A percentile compares a stretch with the other conserved stretches of the same genome.
phyloP scores from a whole-genome alignment of 1,140 invertebrate genomes.

The Mylabris phalerata region DNA sequence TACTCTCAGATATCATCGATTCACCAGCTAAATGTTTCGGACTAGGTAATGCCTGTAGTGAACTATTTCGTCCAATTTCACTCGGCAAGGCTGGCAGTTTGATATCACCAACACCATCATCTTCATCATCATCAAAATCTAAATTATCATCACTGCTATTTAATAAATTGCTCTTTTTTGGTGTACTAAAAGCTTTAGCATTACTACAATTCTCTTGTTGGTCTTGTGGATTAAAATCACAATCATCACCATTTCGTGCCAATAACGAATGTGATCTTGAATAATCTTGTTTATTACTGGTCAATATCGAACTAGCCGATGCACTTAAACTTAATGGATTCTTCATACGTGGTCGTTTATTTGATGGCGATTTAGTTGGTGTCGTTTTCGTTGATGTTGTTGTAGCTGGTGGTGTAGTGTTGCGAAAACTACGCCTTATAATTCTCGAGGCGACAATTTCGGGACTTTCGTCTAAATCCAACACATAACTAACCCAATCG shows the following conservation, averaged over 20 bases:
- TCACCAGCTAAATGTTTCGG: conserved; percentile 59
- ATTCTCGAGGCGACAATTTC: conserved; percentile 56
- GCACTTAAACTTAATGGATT: conserved; percentile 48
- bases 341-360: conserved; percentile 42
- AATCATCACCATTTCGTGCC: conserved; percentile 24
- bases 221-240: neutral
- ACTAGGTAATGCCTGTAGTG: conserved; percentile 28
- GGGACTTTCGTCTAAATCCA: conserved; percentile 68
- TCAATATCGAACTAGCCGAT: conserved; percentile 43
- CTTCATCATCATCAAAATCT: conserved; percentile 32
- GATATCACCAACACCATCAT: conserved; percentile 30
- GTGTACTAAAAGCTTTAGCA: neutral
- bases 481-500: conserved; percentile 75
- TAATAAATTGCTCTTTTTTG: neutral
- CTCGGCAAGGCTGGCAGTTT: conserved; percentile 36
- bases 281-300: conserved; percentile 22
- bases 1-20: conserved; percentile 48
- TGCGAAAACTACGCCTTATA: conserved; percentile 46
- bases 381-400: conserved; percentile 32
- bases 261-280: conserved; percentile 24
- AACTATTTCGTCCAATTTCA: conserved; percentile 35
- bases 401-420: conserved; percentile 31
- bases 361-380: conserved; percentile 46
- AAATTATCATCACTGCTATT: conserved; percentile 22
- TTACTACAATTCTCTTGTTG: conserved; percentile 2